Evolutionary conservation across 2,113 vertebrate genomes (phyloP), one percentile per base, ranked within the genome.

Genomic region (Cynopterus brachyotis): DNA sequence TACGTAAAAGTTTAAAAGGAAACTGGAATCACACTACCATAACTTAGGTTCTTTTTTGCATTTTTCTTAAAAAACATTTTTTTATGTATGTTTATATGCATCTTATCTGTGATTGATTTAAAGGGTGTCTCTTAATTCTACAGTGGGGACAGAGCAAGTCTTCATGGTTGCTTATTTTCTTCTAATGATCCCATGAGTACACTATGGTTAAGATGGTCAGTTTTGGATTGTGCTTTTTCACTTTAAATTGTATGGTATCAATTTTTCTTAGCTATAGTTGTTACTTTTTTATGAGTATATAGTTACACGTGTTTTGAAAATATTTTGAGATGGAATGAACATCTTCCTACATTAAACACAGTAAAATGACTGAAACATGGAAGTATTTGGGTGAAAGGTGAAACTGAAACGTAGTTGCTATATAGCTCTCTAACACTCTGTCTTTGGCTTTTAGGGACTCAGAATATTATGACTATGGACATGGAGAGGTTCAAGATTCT

Each of bases 401-500:
- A 79, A 93, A 79, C n/a, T 66, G 42, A 94, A 91, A 72, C 6
- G 26, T 60, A 30, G 19, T 94, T 93, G 13, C 30, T 86, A 3
- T 95, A 2, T 59, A 78, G n/a, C 32, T 81, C 8, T 86, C 28
- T 96, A 75, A 89, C 30, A 16, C 20, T 84, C 16, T 81, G 0
- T 95, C 96, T 97, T 98, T 67, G 72, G 91, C 93, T 97, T 97
- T 26, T 98, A 99, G 99, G 94, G 99, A 99, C 50, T 99, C 99
- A 81, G 99, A 99, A 97, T 99, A 99, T 98, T 99, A 99, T 97
- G 99, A 99, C 97, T 99, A 99, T 66, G 99, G 99, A 97, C 99
- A 99, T 9, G 99, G 99, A 93, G 99, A 99, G 92, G 98, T 99
- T 83, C 99, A 99, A 97, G 99, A 99, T 67, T 98, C 99, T 45